phyloP scores from a whole-genome alignment of 2,797 vertebrate genomes.

The Chelon auratus region DNA sequence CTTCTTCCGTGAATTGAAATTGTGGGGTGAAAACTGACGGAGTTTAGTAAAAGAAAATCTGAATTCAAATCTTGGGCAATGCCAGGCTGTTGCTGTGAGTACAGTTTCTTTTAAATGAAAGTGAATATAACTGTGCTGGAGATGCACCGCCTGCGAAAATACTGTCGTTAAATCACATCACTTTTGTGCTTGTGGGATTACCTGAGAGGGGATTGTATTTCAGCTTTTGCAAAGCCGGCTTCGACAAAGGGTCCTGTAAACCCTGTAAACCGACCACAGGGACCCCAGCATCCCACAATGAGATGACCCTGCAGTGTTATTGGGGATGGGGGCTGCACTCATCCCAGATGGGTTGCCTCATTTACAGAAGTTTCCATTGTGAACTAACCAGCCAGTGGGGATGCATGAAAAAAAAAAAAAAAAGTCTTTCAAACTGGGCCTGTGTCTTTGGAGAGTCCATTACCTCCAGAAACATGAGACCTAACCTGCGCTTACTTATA shows the following conservation, averaged over 20 bases:
- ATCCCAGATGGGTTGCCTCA: conserved; percentile 73
- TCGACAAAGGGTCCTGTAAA: conserved; percentile 75
- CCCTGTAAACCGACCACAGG: conserved; percentile 71
- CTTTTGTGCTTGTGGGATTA: conserved; percentile 52
- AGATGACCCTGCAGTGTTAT: conserved; percentile 57
- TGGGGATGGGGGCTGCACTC: conserved; percentile 55
- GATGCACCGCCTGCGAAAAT: conserved; percentile 22
- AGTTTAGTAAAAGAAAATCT: conserved; percentile 38
- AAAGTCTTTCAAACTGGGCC: conserved; percentile 61
- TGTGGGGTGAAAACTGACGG: conserved; percentile 36
- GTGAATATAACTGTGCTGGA: conserved; percentile 4
- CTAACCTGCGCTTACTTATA: conserved; percentile 49
- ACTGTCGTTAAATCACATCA: conserved; percentile 37
- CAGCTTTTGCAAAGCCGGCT: conserved; percentile 63
- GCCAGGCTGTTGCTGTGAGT: background rate
- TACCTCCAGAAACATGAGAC: conserved; percentile 61
- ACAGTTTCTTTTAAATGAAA: background rate
- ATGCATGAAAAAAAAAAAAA: conserved; percentile 34
- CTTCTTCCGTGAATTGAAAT: conserved; percentile 74
- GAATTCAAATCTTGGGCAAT: background rate
- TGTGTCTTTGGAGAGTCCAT: conserved; percentile 57
- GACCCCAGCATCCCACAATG: conserved; percentile 66
- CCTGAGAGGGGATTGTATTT: conserved; percentile 63
- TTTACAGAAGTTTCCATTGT: conserved; percentile 83
- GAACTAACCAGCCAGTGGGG: conserved; percentile 59